Evolutionary conservation across 2,888 invertebrate genomes (phyloP).

Genomic region (Eristalis arbustorum): DNA sequence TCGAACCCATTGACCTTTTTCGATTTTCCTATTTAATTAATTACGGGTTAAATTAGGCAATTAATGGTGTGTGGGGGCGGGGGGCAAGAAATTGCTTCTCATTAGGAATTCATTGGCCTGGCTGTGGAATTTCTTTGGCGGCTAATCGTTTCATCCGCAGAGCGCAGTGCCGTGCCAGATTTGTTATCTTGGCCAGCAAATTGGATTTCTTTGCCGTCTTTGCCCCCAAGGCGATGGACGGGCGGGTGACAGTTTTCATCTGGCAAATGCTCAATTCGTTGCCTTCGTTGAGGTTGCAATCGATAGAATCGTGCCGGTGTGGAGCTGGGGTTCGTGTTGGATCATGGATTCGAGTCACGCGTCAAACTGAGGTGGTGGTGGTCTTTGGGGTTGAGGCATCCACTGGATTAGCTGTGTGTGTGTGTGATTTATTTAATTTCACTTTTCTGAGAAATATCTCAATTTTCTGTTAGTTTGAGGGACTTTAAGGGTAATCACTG

Average conservation of each 20-base stretch:
- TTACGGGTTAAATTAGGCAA: slow-evolving; percentile 50
- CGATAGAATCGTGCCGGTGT: not conserved
- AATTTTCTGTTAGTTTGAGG: not conserved
- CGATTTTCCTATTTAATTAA: slow-evolving; percentile 45
- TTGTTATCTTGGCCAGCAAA: slow-evolving; percentile 54
- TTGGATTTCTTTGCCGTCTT: slow-evolving; percentile 37
- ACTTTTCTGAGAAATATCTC: not conserved
- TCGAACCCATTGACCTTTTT: slow-evolving; percentile 35
- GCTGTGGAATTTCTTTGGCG: slow-evolving; percentile 37
- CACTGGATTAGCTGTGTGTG: not conserved
- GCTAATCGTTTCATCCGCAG: slow-evolving; percentile 55
- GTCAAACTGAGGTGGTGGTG: not conserved
- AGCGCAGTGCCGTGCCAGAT: slow-evolving; percentile 34
- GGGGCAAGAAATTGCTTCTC: slow-evolving; percentile 27
- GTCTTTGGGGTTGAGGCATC: not conserved
- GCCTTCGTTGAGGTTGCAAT: not conserved
- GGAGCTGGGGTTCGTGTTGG: not conserved
- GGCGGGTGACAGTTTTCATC: not conserved
- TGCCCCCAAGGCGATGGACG: not conserved
- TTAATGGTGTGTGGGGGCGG: slow-evolving; percentile 14
- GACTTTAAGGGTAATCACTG: not conserved
- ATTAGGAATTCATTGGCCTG: slow-evolving; percentile 44
- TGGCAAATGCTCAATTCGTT: not conserved
- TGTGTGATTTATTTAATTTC: not conserved
- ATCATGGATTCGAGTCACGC: not conserved